Evolutionary conservation across 1,140 invertebrate genomes (phyloP).

Genomic region (Danaus plexippus): DNA sequence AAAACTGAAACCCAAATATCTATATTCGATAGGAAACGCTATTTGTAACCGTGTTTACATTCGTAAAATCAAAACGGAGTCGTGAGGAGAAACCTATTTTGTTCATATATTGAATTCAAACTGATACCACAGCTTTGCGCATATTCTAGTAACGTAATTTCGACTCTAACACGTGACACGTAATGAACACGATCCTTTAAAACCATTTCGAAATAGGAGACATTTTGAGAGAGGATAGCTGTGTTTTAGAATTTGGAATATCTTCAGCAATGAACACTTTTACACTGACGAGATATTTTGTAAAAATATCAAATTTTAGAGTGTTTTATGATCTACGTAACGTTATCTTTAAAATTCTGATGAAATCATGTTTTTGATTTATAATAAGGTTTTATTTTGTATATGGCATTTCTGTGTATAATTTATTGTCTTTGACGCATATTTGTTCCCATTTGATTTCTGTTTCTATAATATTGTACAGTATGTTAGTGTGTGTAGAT

Average conservation of each 20-base stretch:
- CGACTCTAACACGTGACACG: not conserved
- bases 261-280: slow-evolving; percentile 11
- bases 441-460: too few relatives aligned
- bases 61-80: slow-evolving; percentile 26
- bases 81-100: slow-evolving; percentile 24
- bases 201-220: too few relatives aligned
- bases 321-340: too few relatives aligned
- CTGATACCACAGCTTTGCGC: slow-evolving; percentile 12
- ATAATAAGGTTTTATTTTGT: too few relatives aligned
- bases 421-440: too few relatives aligned
- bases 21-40: slow-evolving; percentile 8
- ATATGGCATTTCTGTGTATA: too few relatives aligned
- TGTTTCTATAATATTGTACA: too few relatives aligned
- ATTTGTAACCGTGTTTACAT: slow-evolving; percentile 23
- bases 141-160: not conserved
- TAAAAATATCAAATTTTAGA: too few relatives aligned
- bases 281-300: slow-evolving; percentile 3
- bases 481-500: too few relatives aligned
- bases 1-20: slow-evolving; percentile 3
- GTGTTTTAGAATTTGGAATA: slow-evolving; percentile 20
- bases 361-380: too few relatives aligned
- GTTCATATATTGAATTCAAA: slow-evolving; percentile 24
- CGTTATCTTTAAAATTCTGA: too few relatives aligned
- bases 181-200: too few relatives aligned
- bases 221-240: slow-evolving; percentile 5